Evolutionary conservation across 2,797 vertebrate species (phyloP).

Genomic region (Diplodus sargus): DNA sequence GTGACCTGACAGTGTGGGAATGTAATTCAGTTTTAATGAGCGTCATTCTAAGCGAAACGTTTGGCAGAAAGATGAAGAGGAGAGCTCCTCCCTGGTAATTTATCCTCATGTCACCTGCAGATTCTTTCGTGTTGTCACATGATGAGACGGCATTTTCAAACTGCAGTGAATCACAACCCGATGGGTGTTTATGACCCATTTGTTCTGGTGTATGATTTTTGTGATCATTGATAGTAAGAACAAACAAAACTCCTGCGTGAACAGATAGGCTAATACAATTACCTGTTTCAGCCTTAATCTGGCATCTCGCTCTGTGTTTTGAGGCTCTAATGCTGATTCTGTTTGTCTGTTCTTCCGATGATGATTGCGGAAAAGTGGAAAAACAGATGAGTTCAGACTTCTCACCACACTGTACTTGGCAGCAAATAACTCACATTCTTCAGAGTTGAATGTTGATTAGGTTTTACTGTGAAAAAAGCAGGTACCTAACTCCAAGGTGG

Average conservation of each 20-base stretch:
- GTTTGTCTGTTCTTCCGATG: background rate
- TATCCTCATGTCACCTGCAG: background rate
- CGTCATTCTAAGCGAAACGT: too few relatives aligned
- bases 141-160: fast-evolving
- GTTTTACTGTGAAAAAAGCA: too few relatives aligned
- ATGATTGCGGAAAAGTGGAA: too few relatives aligned
- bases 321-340: background rate
- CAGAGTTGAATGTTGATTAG: too few relatives aligned
- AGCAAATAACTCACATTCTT: too few relatives aligned
- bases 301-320: background rate
- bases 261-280: too few relatives aligned
- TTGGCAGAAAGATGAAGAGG: background rate
- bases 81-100: background rate
- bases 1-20: background rate
- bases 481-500: too few relatives aligned
- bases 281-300: too few relatives aligned
- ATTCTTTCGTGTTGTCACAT: background rate
- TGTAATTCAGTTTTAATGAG: background rate
- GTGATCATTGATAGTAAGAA: background rate
- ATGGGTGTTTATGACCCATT: background rate
- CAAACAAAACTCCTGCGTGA: too few relatives aligned
- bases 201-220: background rate
- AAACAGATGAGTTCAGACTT: too few relatives aligned
- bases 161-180: too few relatives aligned
- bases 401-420: too few relatives aligned